Evolutionary conservation across 2,888 invertebrate genomes (phyloP), one percentile per base, ranked within the genome.

Genomic region (Metacarcinus magister): DNA sequence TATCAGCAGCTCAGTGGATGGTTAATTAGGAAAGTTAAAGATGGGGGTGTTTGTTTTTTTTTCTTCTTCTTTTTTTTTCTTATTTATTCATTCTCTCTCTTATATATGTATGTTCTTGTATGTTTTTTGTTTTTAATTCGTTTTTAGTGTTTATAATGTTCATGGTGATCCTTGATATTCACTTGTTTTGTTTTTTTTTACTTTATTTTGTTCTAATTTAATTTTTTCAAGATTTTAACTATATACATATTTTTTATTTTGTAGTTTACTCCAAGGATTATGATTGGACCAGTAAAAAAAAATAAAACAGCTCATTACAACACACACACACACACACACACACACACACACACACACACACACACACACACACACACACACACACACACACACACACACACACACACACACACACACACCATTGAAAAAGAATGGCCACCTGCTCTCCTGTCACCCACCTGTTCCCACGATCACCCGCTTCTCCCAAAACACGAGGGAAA

Each of bases 391-490:
- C 60, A 60, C 60, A 67, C 67, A 67, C 67, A 67, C 67, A 67
- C 67, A 67, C 67, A 67, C 67, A 67, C 67, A 67, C 67, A 67
- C 67, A 67, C 67, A n/a, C n/a, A n/a, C n/a, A n/a, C n/a, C n/a
- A n/a, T n/a, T 7, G 54, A 13, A 54, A 8, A 54, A 54, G 54
- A 54, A 54, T 54, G 13, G 13, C 54, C 54, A 67, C 67, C 67
- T 67, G n/a, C n/a, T 67, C 67, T 5, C 67, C n/a, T 67, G n/a
- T 67, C 67, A 67, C 67, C 67, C 67, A 67, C 67, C 67, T 67
- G 67, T 67, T 67, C 67, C 67, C 67, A 67, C 67, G 67, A 67
- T 67, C 67, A 67, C 67, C n/a, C 23, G n/a, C 23, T 5, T 67
- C 67, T 67, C 54, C 54, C 54, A 67, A 67, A 67, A 67, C 2